Conservation (phyloP, 1,140 invertebrate genomes). For the Leptestheria dahalacensis region DNA sequence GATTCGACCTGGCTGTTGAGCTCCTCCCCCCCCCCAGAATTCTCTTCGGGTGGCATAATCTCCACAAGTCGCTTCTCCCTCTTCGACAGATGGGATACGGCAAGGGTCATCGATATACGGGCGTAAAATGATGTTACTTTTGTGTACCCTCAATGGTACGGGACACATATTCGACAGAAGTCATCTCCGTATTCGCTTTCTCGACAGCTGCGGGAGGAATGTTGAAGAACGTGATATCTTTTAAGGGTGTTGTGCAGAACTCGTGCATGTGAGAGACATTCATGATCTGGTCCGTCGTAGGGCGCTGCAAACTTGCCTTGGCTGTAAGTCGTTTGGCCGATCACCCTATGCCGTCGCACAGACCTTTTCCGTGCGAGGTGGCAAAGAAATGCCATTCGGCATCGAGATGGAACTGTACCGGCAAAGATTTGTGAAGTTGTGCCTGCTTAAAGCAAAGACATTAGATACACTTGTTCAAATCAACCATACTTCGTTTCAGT, state of each 20-base stretch:
- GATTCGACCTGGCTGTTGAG: no score
- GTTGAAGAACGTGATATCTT: not conserved
- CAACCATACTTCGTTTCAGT: not conserved
- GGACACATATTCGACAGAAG: not conserved
- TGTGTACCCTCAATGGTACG: not conserved
- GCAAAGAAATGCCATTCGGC: constrained; percentile 20
- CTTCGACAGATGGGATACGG: not conserved
- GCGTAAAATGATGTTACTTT: not conserved
- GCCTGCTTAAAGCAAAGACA: not conserved
- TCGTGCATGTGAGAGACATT: not conserved
- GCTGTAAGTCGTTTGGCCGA: constrained; percentile 17
- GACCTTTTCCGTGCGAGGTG: constrained; percentile 17
- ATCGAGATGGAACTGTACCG: not conserved
- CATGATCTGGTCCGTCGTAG: not conserved
- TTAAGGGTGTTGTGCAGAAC: not conserved
- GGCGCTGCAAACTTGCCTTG: constrained; percentile 3
- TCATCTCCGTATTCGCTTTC: not conserved
- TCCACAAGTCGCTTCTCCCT: not conserved
- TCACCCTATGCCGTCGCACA: constrained; percentile 15
- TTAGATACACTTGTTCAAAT: not conserved
- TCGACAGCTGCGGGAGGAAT: not conserved
- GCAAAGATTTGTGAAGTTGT: not conserved
- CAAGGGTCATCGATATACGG: not conserved
- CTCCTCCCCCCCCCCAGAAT: no score
- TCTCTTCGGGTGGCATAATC: no score